phyloP scores from a whole-genome alignment of 30 jellyfish, hydroid and myxozoan species.

The Haliclystus octoradiatus region DNA sequence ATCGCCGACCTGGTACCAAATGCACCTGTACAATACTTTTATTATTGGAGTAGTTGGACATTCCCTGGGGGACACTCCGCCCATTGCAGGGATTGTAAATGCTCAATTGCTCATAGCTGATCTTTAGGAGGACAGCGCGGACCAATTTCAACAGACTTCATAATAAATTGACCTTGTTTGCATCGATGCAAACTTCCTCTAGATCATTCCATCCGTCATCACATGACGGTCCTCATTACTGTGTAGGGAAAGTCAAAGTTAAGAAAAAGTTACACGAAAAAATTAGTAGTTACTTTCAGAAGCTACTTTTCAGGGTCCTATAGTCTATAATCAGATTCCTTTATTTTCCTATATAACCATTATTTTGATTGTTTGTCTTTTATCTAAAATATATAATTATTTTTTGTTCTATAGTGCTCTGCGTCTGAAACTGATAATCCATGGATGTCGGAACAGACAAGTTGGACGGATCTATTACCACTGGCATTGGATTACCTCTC shows the following conservation, averaged over 20 bases:
- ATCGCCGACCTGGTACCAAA: too few relatives aligned
- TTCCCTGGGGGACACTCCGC: too few relatives aligned
- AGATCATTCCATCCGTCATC: too few relatives aligned
- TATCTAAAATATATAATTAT: slow-evolving; percentile 36
- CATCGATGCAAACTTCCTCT: background rate
- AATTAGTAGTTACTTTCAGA: background rate
- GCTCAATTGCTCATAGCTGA: background rate
- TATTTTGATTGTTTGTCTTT: background rate
- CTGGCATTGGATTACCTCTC: slow-evolving; percentile 60
- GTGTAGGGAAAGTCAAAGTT: slow-evolving; percentile 1
- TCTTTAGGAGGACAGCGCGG: background rate
- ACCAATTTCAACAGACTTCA: too few relatives aligned
- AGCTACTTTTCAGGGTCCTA: too few relatives aligned
- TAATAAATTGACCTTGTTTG: too few relatives aligned
- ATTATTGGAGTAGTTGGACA: too few relatives aligned
- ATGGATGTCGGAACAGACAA: slow-evolving; percentile 22
- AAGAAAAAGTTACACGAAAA: background rate
- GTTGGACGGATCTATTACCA: slow-evolving; percentile 51
- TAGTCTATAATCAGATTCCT: background rate
- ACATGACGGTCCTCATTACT: background rate
- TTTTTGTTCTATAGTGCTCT: background rate
- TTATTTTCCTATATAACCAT: background rate
- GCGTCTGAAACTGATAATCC: background rate
- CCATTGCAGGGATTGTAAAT: too few relatives aligned
- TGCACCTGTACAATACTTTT: too few relatives aligned